A percentile compares a stretch with the other conserved stretches of the same genome.
Evolutionary conservation across 1,140 invertebrate species (phyloP).

Genomic region (Leptonema lineaticorne): DNA sequence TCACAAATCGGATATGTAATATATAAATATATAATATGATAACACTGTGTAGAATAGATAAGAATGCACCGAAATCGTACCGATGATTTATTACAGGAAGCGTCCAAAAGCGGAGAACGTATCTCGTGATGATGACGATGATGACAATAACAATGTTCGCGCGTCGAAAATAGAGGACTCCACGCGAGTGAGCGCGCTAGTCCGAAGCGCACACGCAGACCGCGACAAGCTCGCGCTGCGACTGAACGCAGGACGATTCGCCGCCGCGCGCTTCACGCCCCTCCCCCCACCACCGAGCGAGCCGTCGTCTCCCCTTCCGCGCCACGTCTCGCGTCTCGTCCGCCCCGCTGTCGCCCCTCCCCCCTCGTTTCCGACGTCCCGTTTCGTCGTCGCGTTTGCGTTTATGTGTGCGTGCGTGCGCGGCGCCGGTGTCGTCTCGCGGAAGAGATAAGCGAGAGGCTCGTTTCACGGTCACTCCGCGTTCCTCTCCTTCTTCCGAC

Average conservation of each 20-base stretch:
- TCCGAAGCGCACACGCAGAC: constrained; percentile 43
- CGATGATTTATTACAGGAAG: neutral
- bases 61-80: neutral
- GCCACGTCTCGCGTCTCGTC: too few relatives aligned
- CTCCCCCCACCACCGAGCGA: constrained; percentile 48
- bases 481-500: neutral
- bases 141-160: neutral
- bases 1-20: neutral
- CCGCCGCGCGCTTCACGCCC: constrained; percentile 45
- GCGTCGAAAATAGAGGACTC: constrained; percentile 35
- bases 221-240: constrained; percentile 37
- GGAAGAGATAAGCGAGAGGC: constrained; percentile 20
- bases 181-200: constrained; percentile 53
- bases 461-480: neutral
- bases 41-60: neutral
- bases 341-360: too few relatives aligned
- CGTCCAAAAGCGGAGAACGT: neutral
- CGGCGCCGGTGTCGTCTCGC: constrained; percentile 45
- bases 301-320: constrained; percentile 48
- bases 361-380: too few relatives aligned
- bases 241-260: constrained; percentile 40
- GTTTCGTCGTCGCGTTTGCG: too few relatives aligned
- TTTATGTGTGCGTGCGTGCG: too few relatives aligned
- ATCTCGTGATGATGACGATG: neutral
- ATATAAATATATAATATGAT: neutral